Conservation (phyloP, 2,113 vertebrate genomes). For the Narcine bancroftii region DNA sequence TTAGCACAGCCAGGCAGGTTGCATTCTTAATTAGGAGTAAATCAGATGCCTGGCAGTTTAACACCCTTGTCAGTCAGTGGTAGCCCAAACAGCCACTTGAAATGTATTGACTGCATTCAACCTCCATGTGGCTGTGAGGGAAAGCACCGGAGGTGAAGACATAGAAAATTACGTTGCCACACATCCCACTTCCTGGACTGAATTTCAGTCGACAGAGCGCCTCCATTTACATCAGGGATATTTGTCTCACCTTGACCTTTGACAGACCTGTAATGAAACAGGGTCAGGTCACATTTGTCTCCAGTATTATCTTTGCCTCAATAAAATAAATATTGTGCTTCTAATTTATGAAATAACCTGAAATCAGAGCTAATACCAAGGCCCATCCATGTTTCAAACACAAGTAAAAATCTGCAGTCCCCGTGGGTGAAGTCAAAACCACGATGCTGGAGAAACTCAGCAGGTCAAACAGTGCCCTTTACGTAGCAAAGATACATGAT, state of each 20-base stretch:
- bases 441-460: too few species aligned
- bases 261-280: background rate
- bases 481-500: too few species aligned
- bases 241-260: slow-evolving; percentile 1
- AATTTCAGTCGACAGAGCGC: background rate
- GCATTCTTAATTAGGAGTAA: slow-evolving; percentile 25
- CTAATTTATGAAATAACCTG: too few species aligned
- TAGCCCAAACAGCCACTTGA: slow-evolving; percentile 25
- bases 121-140: background rate
- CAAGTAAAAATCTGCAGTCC: too few species aligned
- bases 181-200: background rate
- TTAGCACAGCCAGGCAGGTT: background rate
- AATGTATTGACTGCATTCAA: background rate
- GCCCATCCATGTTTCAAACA: background rate
- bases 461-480: too few species aligned
- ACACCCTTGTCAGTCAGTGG: slow-evolving; percentile 21
- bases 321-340: background rate
- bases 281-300: background rate
- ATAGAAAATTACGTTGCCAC: background rate
- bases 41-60: slow-evolving; percentile 21
- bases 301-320: background rate
- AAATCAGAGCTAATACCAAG: background rate
- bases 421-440: too few species aligned
- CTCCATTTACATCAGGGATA: background rate
- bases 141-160: background rate